Evolutionary conservation across 1,140 invertebrate genomes (phyloP).

Genomic region (Drosophila athabasca): DNA sequence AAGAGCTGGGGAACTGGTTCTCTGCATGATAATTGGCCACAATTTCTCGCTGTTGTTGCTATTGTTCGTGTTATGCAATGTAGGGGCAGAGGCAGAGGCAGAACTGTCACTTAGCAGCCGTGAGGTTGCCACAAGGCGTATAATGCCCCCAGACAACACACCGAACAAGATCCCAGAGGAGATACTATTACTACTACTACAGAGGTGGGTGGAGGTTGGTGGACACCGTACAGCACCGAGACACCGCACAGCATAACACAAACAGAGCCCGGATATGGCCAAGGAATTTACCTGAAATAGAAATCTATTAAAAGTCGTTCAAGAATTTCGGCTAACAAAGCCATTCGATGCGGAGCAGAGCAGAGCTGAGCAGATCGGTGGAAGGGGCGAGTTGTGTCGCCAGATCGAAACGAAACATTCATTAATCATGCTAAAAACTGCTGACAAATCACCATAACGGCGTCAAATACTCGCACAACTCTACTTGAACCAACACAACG

Average conservation of each 20-base stretch:
- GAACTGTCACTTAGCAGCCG: constrained; percentile 65
- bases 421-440: constrained; percentile 75
- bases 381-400: constrained; percentile 44
- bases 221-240: background rate
- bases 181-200: constrained; percentile 21
- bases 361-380: background rate
- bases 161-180: constrained; percentile 21
- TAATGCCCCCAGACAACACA: constrained; percentile 59
- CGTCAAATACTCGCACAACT: constrained; percentile 32
- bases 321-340: constrained; percentile 62
- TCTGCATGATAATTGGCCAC: constrained; percentile 39
- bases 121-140: constrained; percentile 64
- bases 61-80: constrained; percentile 61
- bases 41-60: constrained; percentile 32
- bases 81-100: constrained; percentile 36
- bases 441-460: constrained; percentile 78
- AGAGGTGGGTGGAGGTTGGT: background rate
- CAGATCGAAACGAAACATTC: constrained; percentile 61
- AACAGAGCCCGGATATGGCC: constrained; percentile 45
- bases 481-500: constrained; percentile 8
- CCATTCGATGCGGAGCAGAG: background rate
- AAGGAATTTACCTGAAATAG: constrained; percentile 42
- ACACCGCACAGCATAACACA: constrained; percentile 1
- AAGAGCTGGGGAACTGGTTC: constrained; percentile 24
- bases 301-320: constrained; percentile 70